Conservation (phyloP, 2,797 vertebrate species). For the Sciaenops ocellatus region DNA sequence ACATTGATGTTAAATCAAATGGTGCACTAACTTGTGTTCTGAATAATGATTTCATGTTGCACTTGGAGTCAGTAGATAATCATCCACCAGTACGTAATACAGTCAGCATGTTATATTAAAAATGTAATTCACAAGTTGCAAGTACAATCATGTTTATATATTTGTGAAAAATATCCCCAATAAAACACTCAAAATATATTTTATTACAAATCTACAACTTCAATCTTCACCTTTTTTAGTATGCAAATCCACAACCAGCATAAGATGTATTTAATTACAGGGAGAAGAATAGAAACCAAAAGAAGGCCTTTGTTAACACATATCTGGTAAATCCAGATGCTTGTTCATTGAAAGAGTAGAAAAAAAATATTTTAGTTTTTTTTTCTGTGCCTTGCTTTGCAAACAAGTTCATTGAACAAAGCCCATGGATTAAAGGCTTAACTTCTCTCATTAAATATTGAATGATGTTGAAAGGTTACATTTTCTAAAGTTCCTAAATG, state of each 20-base stretch:
- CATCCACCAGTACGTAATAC: too few relatives aligned
- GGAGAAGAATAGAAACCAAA: slow-evolving; percentile 19
- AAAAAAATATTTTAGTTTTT: slow-evolving; percentile 30
- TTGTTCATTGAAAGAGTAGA: slow-evolving; percentile 28
- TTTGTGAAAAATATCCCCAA: background rate
- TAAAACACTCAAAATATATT: background rate
- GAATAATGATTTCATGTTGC: background rate
- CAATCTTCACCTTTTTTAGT: slow-evolving; percentile 10
- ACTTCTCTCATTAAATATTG: slow-evolving; percentile 76
- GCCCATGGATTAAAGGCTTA: slow-evolving; percentile 64
- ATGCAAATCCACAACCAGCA: slow-evolving; percentile 25
- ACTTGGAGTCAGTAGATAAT: background rate
- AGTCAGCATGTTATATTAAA: too few relatives aligned
- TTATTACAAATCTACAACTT: slow-evolving; percentile 17
- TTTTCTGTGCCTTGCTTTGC: slow-evolving; percentile 43
- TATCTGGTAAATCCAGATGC: slow-evolving; percentile 32
- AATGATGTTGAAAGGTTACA: slow-evolving; percentile 77
- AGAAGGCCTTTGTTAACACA: slow-evolving; percentile 10
- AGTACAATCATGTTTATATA: background rate
- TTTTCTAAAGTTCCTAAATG: slow-evolving; percentile 73
- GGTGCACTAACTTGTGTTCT: background rate
- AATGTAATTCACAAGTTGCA: too few relatives aligned
- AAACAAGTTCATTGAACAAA: slow-evolving; percentile 71
- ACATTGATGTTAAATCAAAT: too few relatives aligned
- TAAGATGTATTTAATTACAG: slow-evolving; percentile 31